Evolutionary conservation across 2,797 vertebrate genomes (phyloP), one percentile per base, ranked within the genome.

Genomic region (Todus mexicanus): DNA sequence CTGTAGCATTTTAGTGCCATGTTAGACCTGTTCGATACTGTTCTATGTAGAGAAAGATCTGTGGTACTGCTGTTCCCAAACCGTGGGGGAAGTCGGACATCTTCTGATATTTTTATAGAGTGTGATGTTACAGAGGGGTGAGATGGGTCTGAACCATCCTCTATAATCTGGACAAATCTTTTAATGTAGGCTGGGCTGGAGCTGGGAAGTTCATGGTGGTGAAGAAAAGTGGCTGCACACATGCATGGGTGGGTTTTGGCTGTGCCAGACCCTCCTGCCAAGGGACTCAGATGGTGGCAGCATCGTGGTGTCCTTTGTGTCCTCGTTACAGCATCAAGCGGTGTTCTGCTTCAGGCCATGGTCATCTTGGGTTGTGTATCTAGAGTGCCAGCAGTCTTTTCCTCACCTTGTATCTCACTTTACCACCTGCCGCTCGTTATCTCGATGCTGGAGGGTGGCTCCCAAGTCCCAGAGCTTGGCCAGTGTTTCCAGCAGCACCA

Each of bases 251-350:
- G n/a, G 31, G 31, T 22, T 48, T 59, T 79, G 74, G 45, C 27
- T 1, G 0, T 47, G 31, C 17, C 50, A 1, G 25, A 15, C 8
- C 17, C 48, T 48, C 15, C 42, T 23, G 60, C n/a, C 3, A 5
- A 43, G n/a, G 66, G 26, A 42, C 8, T 40, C 0, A 0, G 14
- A 22, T 29, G 22, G 50, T 31, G 27, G 27, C 56, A 79, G 56
- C 16, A 6, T 11, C 2, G 0, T 4, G 18, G 37, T n/a, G 37
- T 31, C 37, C 56, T 26, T 38, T 2, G 1, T 20, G 35, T 45
- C 56, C 45, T 48, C 19, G 5, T 65, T 64, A 22, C 5, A 12
- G 11, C 9, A 43, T 5, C 15, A 4, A 31, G 45, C 0, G 3
- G 8, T 4, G 14, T 23, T 60, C 18, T 50, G 70, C 35, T 71